Percentiles rank a stretch among this genome's conserved stretches.
These are phyloP conservation scores for Yponomeuta plumbellus DNA, from an alignment of 2,888 invertebrate species.

Conservation along the genomic window DNA sequence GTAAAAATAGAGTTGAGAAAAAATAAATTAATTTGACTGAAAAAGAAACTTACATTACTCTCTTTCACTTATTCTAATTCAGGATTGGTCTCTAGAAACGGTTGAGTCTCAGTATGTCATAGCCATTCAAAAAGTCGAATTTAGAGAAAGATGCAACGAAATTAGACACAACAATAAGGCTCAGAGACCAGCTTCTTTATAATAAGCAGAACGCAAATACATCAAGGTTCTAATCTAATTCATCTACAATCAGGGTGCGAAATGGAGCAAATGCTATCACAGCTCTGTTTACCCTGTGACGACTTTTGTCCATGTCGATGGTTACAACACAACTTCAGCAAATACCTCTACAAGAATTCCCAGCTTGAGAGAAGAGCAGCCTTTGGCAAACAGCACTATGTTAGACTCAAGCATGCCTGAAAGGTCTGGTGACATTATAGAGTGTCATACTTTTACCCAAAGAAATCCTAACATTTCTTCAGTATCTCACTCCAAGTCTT, in stretches of 20 bases:
- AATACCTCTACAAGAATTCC: conserved; percentile 17
- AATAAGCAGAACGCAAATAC: conserved; percentile 25
- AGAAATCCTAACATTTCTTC: neutral
- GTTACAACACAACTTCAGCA: conserved; percentile 30
- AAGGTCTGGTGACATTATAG: neutral
- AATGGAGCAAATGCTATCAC: conserved; percentile 69
- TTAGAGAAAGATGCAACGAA: conserved; percentile 49
- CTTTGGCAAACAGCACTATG: conserved; percentile 45
- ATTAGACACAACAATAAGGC: conserved; percentile 28
- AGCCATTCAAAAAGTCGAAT: conserved; percentile 55
- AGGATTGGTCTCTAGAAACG: conserved; percentile 45
- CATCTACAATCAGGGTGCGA: conserved; percentile 55
- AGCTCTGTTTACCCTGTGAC: conserved; percentile 55
- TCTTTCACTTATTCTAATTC: conserved; percentile 31
- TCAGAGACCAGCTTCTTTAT: conserved; percentile 40
- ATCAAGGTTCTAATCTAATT: conserved; percentile 24
- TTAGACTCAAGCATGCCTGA: conserved; percentile 16
- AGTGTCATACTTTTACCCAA: neutral
- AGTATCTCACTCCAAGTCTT: neutral
- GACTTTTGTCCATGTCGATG: conserved; percentile 59
- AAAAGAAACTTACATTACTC: conserved; percentile 10
- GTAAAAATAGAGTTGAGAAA: neutral
- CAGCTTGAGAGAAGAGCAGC: conserved; percentile 28
- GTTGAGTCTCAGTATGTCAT: conserved; percentile 46
- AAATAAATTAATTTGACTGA: conserved; percentile 14